phyloP scores from a whole-genome alignment of 2,113 vertebrate genomes.

The Turdus rufiventris region DNA sequence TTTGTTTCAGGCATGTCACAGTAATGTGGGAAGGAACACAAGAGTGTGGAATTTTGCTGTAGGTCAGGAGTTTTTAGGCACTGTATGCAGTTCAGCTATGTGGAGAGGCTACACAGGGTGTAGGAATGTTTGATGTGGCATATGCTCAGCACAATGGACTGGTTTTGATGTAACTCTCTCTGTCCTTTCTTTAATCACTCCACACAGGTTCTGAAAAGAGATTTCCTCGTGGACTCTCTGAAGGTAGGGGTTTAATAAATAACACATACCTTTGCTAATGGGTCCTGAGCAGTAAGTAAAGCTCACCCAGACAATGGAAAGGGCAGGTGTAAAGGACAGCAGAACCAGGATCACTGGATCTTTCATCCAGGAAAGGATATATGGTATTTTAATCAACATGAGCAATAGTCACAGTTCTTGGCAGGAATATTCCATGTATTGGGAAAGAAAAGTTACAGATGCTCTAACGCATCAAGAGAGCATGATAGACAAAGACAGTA shows the following conservation, averaged over 20 bases:
- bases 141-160: neutral
- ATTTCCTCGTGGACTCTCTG: neutral
- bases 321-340: neutral
- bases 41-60: neutral
- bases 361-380: neutral
- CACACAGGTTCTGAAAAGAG: neutral
- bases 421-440: neutral
- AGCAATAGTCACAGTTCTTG: neutral
- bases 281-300: neutral
- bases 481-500: neutral
- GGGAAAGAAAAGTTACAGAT: neutral
- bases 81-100: neutral
- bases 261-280: neutral
- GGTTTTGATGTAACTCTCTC: neutral
- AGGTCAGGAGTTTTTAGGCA: neutral
- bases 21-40: neutral
- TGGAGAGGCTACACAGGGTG: neutral
- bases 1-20: neutral
- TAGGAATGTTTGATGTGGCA: neutral
- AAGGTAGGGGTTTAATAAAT: constrained; percentile 37
- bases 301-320: neutral
- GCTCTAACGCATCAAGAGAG: neutral
- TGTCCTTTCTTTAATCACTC: neutral
- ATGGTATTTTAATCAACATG: neutral
- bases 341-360: neutral